These are phyloP conservation scores for Physella acuta DNA, from an alignment of 1,140 invertebrate genomes.

Conservation along the genomic window DNA sequence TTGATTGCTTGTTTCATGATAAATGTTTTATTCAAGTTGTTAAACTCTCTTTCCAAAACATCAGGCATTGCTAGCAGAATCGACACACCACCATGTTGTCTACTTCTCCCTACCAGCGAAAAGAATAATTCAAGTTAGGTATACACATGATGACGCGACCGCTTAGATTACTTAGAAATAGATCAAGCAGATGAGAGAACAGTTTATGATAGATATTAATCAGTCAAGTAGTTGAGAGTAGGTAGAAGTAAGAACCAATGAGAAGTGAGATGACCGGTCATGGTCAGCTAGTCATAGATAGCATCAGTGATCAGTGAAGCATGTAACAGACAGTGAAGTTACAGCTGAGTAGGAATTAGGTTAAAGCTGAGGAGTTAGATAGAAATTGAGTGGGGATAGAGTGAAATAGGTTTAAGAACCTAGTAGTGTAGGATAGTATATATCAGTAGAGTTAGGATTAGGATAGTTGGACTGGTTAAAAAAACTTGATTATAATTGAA, in stretches of 20 bases:
- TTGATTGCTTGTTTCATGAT: slow-evolving; percentile 31
- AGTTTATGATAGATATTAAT: not conserved
- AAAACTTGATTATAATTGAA: no score
- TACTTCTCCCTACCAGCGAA: slow-evolving; percentile 25
- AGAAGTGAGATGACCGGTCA: not conserved
- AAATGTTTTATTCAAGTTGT: slow-evolving; percentile 24
- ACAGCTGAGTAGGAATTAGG: no score
- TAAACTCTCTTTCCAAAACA: slow-evolving; percentile 20
- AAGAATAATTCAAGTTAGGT: no score
- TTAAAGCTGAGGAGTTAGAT: no score
- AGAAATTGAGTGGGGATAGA: no score
- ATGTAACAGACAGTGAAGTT: no score
- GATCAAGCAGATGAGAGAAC: not conserved
- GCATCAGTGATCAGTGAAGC: no score
- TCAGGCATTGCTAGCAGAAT: slow-evolving; percentile 25
- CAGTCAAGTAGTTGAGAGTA: not conserved
- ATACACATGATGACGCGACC: no score
- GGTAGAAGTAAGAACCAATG: not conserved
- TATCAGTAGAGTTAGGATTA: no score
- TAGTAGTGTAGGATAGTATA: no score
- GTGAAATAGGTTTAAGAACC: no score
- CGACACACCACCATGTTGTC: slow-evolving; percentile 27
- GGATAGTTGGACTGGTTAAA: no score
- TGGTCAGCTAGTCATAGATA: not conserved
- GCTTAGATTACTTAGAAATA: not conserved